These are phyloP conservation scores for Erebia ligea DNA, from an alignment of 2,888 invertebrate genomes.

Conservation along the genomic window DNA sequence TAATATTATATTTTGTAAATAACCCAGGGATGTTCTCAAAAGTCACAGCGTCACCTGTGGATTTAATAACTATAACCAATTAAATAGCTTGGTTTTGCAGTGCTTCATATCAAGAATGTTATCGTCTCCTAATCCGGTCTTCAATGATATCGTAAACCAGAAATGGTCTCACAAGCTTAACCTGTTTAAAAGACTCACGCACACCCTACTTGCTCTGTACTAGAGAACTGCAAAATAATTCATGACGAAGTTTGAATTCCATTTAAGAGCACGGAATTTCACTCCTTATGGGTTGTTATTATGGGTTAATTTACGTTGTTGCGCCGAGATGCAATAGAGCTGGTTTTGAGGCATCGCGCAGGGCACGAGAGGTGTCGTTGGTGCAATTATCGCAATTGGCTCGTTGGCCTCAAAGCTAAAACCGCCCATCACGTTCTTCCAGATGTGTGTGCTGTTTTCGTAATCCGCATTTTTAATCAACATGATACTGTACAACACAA, in stretches of 20 bases:
- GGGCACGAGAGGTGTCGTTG: conserved; percentile 78
- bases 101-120: conserved; percentile 73
- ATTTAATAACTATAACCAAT: conserved; percentile 55
- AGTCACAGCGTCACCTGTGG: conserved; percentile 60
- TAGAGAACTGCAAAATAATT: conserved; percentile 66
- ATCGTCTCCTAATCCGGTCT: conserved; percentile 80
- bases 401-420: conserved; percentile 72
- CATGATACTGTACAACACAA: conserved; percentile 15
- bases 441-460: conserved; percentile 43
- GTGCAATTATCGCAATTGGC: conserved; percentile 82
- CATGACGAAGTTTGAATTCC: conserved; percentile 24
- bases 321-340: conserved; percentile 50
- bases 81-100: conserved; percentile 72
- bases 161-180: conserved; percentile 75
- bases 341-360: conserved; percentile 66
- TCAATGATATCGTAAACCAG: conserved; percentile 77
- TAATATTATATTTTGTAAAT: too few relatives aligned
- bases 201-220: conserved; percentile 59
- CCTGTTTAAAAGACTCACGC: conserved; percentile 72
- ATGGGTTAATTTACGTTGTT: conserved; percentile 53
- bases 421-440: conserved; percentile 73
- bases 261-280: conserved; percentile 19
- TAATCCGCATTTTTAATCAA: conserved; percentile 34
- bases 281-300: conserved; percentile 32
- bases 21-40: conserved; percentile 53